Evolutionary conservation across 2,888 invertebrate species (phyloP), one percentile per base, ranked within the genome.

Genomic region (Dilophus febrilis): DNA sequence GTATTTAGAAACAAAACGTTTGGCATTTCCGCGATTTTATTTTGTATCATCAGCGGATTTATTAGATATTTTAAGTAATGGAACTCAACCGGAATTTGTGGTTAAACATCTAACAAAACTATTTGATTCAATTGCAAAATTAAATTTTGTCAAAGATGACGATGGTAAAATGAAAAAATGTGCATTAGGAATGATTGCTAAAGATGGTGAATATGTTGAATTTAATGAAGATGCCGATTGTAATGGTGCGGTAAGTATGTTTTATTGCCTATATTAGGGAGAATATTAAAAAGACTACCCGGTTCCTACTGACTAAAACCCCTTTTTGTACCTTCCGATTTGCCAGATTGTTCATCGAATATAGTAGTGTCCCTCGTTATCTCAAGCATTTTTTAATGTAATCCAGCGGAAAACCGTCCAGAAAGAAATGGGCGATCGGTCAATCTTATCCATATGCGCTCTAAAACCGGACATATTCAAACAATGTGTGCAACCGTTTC

Each of bases 31-130:
- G 13, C 68, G 85, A 55, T 95, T 95, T 65, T 95, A 95, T 65
- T 95, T 95, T 62, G 90, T 95, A 2, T 94, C 94, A 8, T 91
- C 92, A 8, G 91, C 90, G 38, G 95, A 95, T 67, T 66, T 95
- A 39, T 64, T 95, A 44, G 95, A 95, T 59, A 84, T 95, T 49
- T 67, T 95, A 35, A 94, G 94, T 12, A 94, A 94, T 59, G 94
- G 94, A 44, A 94, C 91, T 58, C 86, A 90, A 56, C 92, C 94
- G 5, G 76, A 80, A 52, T 64, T 84, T 48, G 87, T 90, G 5
- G 79, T 80, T 22, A 86, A 85, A 53, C 95, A 95, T 64, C 67
- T 95, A 51, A 91, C 90, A 1, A 95, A 95, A 64, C 65, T 95
- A 33, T 95, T 95, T 58, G 94, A 95, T 66, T 91, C 92, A 1